Evolutionary conservation across 2,888 invertebrate genomes (phyloP).

Genomic region (Crematogaster levior): DNA sequence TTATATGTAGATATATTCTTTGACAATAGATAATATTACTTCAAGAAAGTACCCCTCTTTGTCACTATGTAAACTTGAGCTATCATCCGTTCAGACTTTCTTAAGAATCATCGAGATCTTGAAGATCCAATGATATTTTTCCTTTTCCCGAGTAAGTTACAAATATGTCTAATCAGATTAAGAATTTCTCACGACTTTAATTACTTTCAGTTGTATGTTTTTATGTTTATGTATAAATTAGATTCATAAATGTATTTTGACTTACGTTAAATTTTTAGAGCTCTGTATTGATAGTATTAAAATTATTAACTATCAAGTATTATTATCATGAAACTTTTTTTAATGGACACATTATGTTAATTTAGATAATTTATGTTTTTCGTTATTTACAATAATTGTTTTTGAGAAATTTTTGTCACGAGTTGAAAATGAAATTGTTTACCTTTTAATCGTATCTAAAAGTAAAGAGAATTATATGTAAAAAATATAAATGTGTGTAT

Average conservation of each 20-base stretch:
- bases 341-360: not conserved
- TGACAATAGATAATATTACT: conserved; percentile 1
- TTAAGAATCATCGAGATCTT: conserved; percentile 17
- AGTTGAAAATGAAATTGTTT: not conserved
- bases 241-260: not conserved
- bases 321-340: conserved; percentile 1
- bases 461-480: not conserved
- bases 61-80: not conserved
- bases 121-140: conserved; percentile 33
- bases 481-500: not conserved
- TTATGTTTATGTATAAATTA: not conserved
- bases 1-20: not conserved
- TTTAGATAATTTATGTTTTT: not conserved
- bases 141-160: not conserved
- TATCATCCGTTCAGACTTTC: not conserved
- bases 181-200: conserved; percentile 19
- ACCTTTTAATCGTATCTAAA: not conserved
- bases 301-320: not conserved
- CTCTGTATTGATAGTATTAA: not conserved
- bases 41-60: conserved; percentile 13
- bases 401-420: not conserved
- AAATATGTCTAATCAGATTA: conserved; percentile 18
- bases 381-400: not conserved
- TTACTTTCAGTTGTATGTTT: not conserved
- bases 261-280: conserved; percentile 7